phyloP scores from a whole-genome alignment of 2,113 vertebrate genomes.

The rat (Rattus norvegicus) region GRCr8 NC_086026.1:30233501-30234000 shows the following conservation, averaged over 20 bases:
- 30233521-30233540: too few species aligned
- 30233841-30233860: background rate
- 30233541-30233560: background rate
- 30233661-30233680: background rate
- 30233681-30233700: background rate
- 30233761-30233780: accelerated
- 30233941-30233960: background rate
- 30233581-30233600: background rate
- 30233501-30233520: background rate
- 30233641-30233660: background rate
- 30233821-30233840: background rate
- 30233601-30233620: background rate
- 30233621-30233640: background rate
- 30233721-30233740: background rate
- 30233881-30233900: background rate
- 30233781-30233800: background rate
- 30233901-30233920: background rate
- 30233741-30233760: background rate
- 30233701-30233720: background rate
- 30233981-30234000: background rate
- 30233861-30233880: background rate
- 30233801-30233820: background rate
- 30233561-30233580: background rate
- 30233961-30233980: background rate
- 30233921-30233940: background rate